These are phyloP conservation scores for Melanocharis versteri DNA, from an alignment of 2,113 vertebrate genomes.

Conservation along the genomic window DNA sequence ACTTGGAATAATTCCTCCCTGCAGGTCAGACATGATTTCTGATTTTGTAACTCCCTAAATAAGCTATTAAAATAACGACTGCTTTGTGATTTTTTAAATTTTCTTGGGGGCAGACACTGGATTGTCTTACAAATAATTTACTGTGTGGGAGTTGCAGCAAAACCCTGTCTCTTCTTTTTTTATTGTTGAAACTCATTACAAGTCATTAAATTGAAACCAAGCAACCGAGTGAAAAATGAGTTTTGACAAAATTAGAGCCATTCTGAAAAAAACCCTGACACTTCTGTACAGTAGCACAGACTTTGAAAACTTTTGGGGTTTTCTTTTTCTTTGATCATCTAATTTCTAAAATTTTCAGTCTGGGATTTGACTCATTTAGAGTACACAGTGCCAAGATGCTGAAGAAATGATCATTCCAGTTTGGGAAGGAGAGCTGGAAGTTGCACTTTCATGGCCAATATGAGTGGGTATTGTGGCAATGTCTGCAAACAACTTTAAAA, in stretches of 20 bases:
- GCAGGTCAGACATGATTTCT: neutral
- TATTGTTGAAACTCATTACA: neutral
- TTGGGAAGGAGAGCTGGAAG: neutral
- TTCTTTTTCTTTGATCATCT: neutral
- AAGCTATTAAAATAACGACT: neutral
- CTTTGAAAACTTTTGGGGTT: neutral
- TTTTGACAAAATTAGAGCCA: neutral
- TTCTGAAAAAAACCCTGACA: neutral
- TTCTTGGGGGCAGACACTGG: neutral
- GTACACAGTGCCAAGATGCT: neutral
- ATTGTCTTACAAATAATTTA: neutral
- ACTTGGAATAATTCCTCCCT: conserved; percentile 19
- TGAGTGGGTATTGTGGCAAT: fast-evolving
- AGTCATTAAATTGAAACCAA: neutral
- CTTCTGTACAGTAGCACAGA: neutral
- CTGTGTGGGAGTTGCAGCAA: neutral
- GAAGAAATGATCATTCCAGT: neutral
- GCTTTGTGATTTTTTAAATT: neutral
- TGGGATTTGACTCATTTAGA: neutral
- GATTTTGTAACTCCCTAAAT: neutral
- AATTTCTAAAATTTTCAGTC: neutral
- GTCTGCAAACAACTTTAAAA: neutral
- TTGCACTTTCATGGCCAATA: neutral
- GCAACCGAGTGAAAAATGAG: neutral
- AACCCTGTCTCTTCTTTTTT: neutral